phyloP scores from a whole-genome alignment of 2,888 invertebrate species.

The Drosophila leonis region DNA sequence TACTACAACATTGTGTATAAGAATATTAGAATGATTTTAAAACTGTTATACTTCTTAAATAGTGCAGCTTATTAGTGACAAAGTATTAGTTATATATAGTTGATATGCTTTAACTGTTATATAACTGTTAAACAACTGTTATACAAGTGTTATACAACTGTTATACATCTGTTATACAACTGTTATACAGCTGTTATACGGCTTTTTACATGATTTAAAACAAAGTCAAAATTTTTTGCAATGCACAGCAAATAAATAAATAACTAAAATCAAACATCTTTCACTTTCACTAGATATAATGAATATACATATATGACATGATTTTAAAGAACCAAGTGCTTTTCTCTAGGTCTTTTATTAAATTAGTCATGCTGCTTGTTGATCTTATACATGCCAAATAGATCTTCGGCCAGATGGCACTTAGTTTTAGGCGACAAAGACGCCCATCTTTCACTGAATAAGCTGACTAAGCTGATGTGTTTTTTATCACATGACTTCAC shows the following conservation, averaged over 20 bases:
- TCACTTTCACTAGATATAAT: too few species aligned
- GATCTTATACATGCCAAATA: background rate
- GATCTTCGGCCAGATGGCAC: background rate
- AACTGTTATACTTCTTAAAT: conserved; percentile 1
- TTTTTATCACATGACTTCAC: conserved; percentile 9
- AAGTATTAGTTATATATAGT: background rate
- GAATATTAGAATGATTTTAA: background rate
- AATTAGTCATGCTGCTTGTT: background rate
- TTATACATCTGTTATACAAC: background rate
- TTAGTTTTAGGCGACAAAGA: background rate
- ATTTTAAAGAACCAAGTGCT: too few species aligned
- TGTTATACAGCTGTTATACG: conserved; percentile 21
- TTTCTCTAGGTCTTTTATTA: background rate
- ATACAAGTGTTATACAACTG: background rate
- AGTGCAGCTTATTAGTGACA: background rate
- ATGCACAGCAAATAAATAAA: background rate
- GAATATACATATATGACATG: too few species aligned
- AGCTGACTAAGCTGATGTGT: conserved; percentile 1
- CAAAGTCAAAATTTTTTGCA: too few species aligned
- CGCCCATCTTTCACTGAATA: background rate
- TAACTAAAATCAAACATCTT: too few species aligned
- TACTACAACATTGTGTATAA: background rate
- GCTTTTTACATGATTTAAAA: background rate
- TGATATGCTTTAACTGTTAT: conserved; percentile 7
- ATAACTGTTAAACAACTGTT: background rate